phyloP scores from a whole-genome alignment of 2,888 invertebrate genomes.

The Deilephila elpenor region DNA sequence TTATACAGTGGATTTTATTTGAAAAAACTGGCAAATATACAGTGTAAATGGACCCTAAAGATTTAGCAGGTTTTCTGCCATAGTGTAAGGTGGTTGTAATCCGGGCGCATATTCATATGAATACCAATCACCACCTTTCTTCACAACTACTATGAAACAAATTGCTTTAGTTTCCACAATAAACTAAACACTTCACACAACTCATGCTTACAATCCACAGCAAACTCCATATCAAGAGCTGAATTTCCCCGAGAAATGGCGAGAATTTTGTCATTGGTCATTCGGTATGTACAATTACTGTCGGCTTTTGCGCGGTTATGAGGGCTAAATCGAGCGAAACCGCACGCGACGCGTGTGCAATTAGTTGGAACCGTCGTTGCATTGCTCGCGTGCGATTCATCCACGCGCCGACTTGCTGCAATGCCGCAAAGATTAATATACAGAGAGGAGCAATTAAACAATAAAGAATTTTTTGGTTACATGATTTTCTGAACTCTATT shows the following conservation, averaged over 20 bases:
- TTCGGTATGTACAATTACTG: slow-evolving; percentile 14
- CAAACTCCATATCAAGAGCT: background rate
- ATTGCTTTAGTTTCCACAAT: too few species aligned
- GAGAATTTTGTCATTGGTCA: slow-evolving; percentile 1
- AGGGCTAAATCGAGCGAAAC: slow-evolving; percentile 21
- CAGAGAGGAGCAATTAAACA: background rate
- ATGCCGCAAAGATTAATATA: background rate
- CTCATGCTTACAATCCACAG: background rate
- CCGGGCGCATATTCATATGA: too few species aligned
- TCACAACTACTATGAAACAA: too few species aligned
- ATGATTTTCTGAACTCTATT: too few species aligned
- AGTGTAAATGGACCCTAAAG: too few species aligned
- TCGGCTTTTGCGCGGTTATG: background rate
- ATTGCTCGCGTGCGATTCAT: slow-evolving; percentile 5
- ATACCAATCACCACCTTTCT: too few species aligned
- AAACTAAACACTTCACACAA: too few species aligned
- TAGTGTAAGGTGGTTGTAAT: too few species aligned
- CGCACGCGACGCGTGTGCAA: slow-evolving; percentile 13
- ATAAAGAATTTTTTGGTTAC: too few species aligned
- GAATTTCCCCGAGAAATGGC: background rate
- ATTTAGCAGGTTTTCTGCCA: too few species aligned
- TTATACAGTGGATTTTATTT: too few species aligned
- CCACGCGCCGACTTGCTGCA: background rate
- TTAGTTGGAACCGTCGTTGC: slow-evolving; percentile 6
- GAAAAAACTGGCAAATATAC: too few species aligned